Percentiles rank a stretch among this genome's conserved stretches.
Conservation (phyloP, 2,113 vertebrate species). For the Garra rufa region DNA sequence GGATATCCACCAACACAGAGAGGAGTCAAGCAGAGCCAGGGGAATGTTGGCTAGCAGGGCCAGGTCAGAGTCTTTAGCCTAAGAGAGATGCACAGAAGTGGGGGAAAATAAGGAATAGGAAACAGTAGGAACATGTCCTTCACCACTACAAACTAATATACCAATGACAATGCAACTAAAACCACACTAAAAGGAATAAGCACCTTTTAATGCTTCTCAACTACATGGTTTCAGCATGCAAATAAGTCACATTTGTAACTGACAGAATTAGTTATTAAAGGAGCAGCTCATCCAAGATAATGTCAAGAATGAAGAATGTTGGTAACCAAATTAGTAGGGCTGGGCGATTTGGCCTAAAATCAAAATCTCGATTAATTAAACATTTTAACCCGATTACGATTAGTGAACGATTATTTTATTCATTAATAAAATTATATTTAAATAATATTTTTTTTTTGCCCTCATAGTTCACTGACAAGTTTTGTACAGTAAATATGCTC, state of each 20-base stretch:
- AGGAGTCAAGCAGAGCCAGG: slow-evolving; percentile 87
- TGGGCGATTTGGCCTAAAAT: too few species aligned
- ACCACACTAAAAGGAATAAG: background rate
- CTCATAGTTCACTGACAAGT: too few species aligned
- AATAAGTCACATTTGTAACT: background rate
- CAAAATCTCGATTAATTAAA: too few species aligned
- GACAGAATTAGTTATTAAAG: background rate
- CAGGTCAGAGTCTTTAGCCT: slow-evolving; percentile 87
- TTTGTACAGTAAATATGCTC: too few species aligned
- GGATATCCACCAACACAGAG: slow-evolving; percentile 95
- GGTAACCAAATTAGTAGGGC: background rate
- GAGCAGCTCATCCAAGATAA: background rate
- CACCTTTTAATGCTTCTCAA: background rate
- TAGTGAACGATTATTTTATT: too few species aligned
- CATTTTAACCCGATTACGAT: too few species aligned
- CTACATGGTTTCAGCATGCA: background rate
- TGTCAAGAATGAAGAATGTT: background rate
- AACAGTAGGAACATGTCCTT: background rate
- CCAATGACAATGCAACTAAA: background rate
- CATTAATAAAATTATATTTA: too few species aligned
- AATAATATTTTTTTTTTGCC: too few species aligned
- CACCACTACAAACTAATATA: background rate
- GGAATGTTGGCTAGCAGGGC: slow-evolving; percentile 87
- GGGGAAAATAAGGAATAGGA: background rate
- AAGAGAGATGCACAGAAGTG: slow-evolving; percentile 42